Base-by-base conservation (phyloP, 2,888 invertebrate species). In the Serrognathus titanus region DNA sequence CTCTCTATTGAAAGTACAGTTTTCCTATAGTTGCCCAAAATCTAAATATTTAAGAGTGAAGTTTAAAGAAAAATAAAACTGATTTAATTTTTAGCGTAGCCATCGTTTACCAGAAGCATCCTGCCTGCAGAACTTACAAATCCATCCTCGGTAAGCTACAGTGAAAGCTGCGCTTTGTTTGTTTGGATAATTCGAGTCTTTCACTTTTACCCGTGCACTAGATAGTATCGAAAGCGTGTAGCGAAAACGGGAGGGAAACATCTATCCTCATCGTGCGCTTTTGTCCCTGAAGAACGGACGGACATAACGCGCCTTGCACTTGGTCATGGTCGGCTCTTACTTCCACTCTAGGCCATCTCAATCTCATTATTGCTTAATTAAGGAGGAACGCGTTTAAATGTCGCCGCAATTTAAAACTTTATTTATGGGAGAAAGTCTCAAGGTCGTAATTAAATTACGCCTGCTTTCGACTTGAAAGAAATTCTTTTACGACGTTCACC, bases 191-290 rank as follows among this genome's bases (percentile, higher is more conserved):
- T 63, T 59, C 59, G 53, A 53, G 55, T 71, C 69, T 71, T 72
- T 72, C 72, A 72, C 72, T 72, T 72, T 72, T 71, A 69, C 66
- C 59, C 53, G 58, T 66, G 69, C 64, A 61, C 69, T 64, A 71
- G 69, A 70, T 71, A 68, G 63, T 63, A 67, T 63, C 58, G 65
- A 69, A 70, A 69, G 69, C 68, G 68, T 70, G 60, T 60, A 65
- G 64, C 60, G 64, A 62, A 64, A 64, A 66, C 53, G 16, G 16
- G 16, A 2, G 16, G 24, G 24, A 5, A 3, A 6, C 24, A 31
- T 31, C 24, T 31, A 31, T 31, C 24, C n/a, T 31, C 24, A 31
- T 31, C 24, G 24, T 31, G 24, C n/a, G n/a, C 24, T 31, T 31
- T 31, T 31, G 24, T 31, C 24, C 24, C 24, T 31, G 24, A 31